Percentiles rank a stretch among this genome's conserved stretches.
Evolutionary conservation across 2,888 invertebrate species (phyloP).

Genomic region (Callyntrura guangdongensis): DNA sequence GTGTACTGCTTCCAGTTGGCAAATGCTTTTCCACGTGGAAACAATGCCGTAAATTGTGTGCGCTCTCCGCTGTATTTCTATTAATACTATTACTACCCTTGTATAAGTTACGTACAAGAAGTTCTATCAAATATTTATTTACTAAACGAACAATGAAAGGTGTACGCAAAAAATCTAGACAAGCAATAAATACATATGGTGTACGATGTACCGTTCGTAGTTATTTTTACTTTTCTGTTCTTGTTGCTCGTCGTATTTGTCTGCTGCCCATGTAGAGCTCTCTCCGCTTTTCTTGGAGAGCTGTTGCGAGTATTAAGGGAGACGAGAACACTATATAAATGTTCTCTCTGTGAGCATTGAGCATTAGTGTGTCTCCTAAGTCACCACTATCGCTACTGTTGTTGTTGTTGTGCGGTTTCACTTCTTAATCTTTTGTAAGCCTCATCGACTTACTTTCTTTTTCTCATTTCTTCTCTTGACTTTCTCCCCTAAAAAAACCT

Average conservation of each 20-base stretch:
- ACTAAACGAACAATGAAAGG: conserved; percentile 35
- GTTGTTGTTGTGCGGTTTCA: conserved; percentile 74
- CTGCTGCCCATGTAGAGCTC: not conserved
- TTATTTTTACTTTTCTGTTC: conserved; percentile 15
- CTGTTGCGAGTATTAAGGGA: conserved; percentile 16
- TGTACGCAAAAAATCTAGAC: conserved; percentile 39
- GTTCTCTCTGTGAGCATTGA: conserved; percentile 15
- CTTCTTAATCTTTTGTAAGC: conserved; percentile 77
- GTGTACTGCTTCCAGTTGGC: not conserved
- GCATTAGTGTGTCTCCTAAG: conserved; percentile 56
- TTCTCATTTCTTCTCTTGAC: conserved; percentile 64
- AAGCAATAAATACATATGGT: conserved; percentile 45
- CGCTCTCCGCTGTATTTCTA: not conserved
- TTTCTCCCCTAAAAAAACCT: conserved; percentile 11
- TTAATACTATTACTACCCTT: not conserved
- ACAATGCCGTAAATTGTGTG: not conserved
- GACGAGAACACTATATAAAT: conserved; percentile 43
- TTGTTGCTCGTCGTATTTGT: conserved; percentile 34
- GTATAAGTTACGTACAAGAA: not conserved
- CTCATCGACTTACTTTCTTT: conserved; percentile 73
- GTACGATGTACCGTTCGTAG: not conserved
- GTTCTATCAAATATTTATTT: conserved; percentile 35
- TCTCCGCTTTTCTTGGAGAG: not conserved
- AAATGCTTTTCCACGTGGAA: not conserved
- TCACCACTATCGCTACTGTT: conserved; percentile 44